phyloP scores from a whole-genome alignment of 2,113 vertebrate species.

The Pseudorectes ferrugineus region DNA sequence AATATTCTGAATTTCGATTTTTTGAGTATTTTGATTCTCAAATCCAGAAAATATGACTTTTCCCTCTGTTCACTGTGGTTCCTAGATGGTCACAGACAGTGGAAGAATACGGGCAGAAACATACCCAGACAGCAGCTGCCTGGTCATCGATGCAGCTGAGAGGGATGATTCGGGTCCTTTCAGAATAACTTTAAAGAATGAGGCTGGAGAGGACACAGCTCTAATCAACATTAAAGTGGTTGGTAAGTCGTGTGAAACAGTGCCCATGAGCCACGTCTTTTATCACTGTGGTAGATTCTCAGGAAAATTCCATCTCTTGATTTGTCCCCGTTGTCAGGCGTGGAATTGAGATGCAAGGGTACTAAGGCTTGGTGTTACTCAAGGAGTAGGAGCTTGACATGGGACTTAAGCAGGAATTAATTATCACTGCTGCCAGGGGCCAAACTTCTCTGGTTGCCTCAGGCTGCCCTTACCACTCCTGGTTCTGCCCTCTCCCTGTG shows the following conservation, averaged over 20 bases:
- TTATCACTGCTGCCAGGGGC: neutral
- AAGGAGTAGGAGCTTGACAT: neutral
- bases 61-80: neutral
- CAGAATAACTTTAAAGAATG: slow-evolving; percentile 91
- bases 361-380: neutral
- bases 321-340: neutral
- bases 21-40: neutral
- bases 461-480: neutral
- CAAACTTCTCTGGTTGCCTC: neutral
- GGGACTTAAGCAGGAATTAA: neutral
- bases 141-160: slow-evolving; percentile 92
- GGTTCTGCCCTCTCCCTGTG: neutral
- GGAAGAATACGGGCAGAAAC: slow-evolving; percentile 86
- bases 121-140: slow-evolving; percentile 86
- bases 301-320: neutral
- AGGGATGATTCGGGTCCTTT: slow-evolving; percentile 90
- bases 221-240: slow-evolving; percentile 93
- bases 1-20: neutral
- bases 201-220: slow-evolving; percentile 91
- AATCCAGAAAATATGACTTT: neutral
- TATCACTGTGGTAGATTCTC: neutral
- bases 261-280: neutral
- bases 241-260: slow-evolving; percentile 75
- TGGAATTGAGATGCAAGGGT: neutral
- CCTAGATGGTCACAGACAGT: slow-evolving; percentile 86